Evolutionary conservation across 2,888 invertebrate genomes (phyloP).

Genomic region (Eulithis testata): DNA sequence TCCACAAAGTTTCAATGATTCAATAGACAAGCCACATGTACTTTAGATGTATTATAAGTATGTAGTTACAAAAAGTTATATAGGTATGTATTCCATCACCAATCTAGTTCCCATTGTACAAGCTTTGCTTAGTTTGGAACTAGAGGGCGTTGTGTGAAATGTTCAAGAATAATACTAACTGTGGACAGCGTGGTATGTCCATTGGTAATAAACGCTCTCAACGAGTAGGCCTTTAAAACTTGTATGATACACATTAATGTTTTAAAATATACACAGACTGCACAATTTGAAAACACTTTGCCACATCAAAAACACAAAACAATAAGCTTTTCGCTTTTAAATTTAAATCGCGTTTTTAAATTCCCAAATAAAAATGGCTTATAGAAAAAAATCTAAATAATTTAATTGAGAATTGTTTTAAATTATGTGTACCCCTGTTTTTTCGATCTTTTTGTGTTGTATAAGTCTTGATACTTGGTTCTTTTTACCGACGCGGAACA

Average conservation of each 20-base stretch:
- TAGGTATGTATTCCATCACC: too few relatives aligned
- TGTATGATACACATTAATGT: neutral
- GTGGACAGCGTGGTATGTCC: too few relatives aligned
- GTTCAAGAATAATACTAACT: too few relatives aligned
- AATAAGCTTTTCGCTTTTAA: slow-evolving; percentile 13
- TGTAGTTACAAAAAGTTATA: too few relatives aligned
- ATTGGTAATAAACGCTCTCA: too few relatives aligned
- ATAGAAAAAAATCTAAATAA: slow-evolving; percentile 10
- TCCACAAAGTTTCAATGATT: neutral
- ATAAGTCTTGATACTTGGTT: slow-evolving; percentile 30
- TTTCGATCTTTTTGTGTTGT: slow-evolving; percentile 31
- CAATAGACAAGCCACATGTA: neutral
- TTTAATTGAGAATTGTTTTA: slow-evolving; percentile 5
- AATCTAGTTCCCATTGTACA: too few relatives aligned
- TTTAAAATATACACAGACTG: neutral
- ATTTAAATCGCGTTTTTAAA: slow-evolving; percentile 4
- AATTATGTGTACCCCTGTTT: slow-evolving; percentile 15
- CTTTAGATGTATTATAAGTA: too few relatives aligned
- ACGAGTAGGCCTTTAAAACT: too few relatives aligned
- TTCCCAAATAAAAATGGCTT: slow-evolving; percentile 9
- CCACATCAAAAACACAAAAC: slow-evolving; percentile 1
- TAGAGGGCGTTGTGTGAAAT: too few relatives aligned
- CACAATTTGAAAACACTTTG: neutral
- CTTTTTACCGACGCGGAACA: neutral
- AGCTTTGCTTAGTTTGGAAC: too few relatives aligned